A percentile compares a stretch with the other conserved stretches of the same genome.
phyloP scores from a whole-genome alignment of 2,888 invertebrate genomes.

The Phragmatobia fuliginosa region DNA sequence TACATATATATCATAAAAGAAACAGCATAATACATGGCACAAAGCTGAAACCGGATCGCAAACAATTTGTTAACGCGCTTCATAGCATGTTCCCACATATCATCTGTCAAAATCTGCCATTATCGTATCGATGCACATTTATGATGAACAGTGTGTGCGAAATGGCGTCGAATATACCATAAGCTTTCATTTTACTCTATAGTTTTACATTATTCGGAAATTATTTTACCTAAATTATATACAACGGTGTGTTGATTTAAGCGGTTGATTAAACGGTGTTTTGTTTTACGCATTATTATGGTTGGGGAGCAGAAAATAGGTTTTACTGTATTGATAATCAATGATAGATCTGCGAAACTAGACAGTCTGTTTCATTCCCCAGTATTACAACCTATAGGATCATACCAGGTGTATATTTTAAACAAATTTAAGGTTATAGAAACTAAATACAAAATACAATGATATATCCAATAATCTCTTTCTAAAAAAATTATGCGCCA shows the following conservation, averaged over 20 bases:
- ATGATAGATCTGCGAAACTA: not conserved
- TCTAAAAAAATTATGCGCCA: no score
- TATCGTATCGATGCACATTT: slow-evolving; percentile 41
- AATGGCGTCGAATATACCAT: slow-evolving; percentile 24
- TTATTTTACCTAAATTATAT: not conserved
- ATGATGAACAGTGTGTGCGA: slow-evolving; percentile 32
- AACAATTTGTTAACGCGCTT: slow-evolving; percentile 33
- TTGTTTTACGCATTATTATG: no score
- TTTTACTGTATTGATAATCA: not conserved
- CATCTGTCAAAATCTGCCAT: slow-evolving; percentile 37
- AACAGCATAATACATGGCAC: not conserved
- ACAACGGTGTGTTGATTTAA: not conserved
- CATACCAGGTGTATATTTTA: not conserved
- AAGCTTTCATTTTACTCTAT: not conserved
- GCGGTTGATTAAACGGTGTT: no score
- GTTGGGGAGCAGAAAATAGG: not conserved
- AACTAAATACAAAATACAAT: not conserved
- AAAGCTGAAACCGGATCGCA: slow-evolving; percentile 17
- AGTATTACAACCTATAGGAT: no score
- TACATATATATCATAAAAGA: not conserved
- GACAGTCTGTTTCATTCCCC: not conserved
- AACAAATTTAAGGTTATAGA: not conserved
- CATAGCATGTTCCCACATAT: slow-evolving; percentile 23
- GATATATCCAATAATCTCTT: no score
- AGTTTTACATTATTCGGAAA: not conserved